These are phyloP conservation scores for Falco concolor DNA, from an alignment of 2,797 vertebrate species.

Conservation along the genomic window DNA sequence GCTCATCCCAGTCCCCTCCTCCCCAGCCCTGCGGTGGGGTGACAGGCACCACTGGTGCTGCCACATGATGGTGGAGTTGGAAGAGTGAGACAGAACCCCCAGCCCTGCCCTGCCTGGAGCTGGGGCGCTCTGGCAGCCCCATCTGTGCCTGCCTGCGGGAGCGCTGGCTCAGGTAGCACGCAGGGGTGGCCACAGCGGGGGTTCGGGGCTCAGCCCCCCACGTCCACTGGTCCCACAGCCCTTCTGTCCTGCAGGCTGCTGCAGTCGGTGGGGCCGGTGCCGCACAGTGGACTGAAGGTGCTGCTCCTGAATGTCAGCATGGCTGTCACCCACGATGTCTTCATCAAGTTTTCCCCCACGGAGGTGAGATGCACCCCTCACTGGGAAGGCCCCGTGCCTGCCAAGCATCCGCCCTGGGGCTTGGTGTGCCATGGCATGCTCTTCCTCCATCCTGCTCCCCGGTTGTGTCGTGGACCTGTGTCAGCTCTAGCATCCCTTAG, in stretches of 20 bases:
- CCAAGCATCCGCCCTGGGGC: neutral
- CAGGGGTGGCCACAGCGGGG: fast-evolving
- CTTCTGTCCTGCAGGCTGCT: neutral
- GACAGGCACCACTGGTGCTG: neutral
- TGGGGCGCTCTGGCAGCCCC: fast-evolving
- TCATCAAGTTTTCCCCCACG: constrained; percentile 4
- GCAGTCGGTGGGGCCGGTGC: neutral
- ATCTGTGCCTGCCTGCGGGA: neutral
- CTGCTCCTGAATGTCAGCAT: constrained; percentile 19
- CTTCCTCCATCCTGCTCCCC: neutral
- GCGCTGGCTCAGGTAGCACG: neutral
- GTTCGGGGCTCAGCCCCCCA: neutral
- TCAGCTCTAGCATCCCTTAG: neutral
- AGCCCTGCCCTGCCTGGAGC: fast-evolving
- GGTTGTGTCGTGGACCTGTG: fast-evolving
- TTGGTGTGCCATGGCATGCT: neutral
- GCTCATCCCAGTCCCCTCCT: neutral
- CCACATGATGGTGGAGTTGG: fast-evolving
- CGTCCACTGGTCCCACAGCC: fast-evolving
- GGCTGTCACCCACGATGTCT: neutral
- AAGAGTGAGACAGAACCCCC: fast-evolving
- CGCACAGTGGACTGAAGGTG: neutral
- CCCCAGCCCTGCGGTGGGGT: neutral
- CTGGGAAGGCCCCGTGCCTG: fast-evolving
- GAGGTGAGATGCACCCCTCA: constrained; percentile 2